Conservation (phyloP, 1,140 invertebrate species). For the Wiebesia pumilae region DNA sequence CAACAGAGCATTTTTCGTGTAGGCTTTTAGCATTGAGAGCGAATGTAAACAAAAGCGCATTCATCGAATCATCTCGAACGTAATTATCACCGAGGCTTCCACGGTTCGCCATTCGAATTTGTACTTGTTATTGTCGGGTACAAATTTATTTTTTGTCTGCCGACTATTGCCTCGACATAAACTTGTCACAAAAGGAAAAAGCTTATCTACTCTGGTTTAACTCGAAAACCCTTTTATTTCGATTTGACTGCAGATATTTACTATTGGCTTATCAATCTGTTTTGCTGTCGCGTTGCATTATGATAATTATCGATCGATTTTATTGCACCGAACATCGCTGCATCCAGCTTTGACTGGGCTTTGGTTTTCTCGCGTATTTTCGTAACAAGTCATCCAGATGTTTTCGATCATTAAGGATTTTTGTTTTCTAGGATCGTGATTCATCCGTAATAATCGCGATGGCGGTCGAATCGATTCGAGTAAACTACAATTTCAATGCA, state of each 20-base stretch:
- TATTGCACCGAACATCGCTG: background rate
- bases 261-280: background rate
- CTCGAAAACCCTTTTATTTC: too few species aligned
- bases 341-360: too few species aligned
- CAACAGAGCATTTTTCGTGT: background rate
- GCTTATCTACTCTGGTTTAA: too few species aligned
- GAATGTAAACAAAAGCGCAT: background rate
- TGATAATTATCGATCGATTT: background rate
- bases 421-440: too few species aligned
- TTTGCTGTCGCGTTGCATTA: too few species aligned
- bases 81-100: background rate
- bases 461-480: too few species aligned
- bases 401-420: background rate
- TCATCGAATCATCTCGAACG: background rate
- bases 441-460: too few species aligned
- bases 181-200: too few species aligned
- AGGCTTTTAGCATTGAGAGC: background rate
- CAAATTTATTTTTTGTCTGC: background rate
- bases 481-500: too few species aligned
- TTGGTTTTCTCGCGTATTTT: background rate
- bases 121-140: background rate
- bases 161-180: too few species aligned
- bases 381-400: background rate
- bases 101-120: background rate
- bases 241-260: too few species aligned